Percentiles rank a stretch among this genome's conserved stretches.
These are phyloP conservation scores for Vimba vimba DNA, from an alignment of 2,113 vertebrate species.

Conservation along the genomic window DNA sequence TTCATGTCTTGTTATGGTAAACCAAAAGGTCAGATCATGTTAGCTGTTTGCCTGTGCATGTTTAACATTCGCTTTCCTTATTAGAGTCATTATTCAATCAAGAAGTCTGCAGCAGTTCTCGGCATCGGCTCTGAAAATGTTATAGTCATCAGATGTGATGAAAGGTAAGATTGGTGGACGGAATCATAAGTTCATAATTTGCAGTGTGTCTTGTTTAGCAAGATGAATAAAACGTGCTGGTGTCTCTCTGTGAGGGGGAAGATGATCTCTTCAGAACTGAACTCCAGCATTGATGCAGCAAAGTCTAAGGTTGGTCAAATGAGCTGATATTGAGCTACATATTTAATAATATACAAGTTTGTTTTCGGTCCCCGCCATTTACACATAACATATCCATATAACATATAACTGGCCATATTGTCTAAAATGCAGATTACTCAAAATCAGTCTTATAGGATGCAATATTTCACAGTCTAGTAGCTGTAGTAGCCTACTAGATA, in stretches of 20 bases:
- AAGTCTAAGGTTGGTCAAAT: slow-evolving; percentile 65
- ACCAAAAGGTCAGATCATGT: slow-evolving; percentile 9
- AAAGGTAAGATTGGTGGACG: slow-evolving; percentile 66
- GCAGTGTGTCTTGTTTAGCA: background rate
- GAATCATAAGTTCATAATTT: background rate
- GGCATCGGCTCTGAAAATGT: slow-evolving; percentile 75
- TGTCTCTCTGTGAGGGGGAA: slow-evolving; percentile 66
- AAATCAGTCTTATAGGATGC: background rate
- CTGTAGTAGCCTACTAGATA: background rate
- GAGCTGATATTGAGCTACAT: background rate
- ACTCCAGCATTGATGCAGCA: slow-evolving; percentile 69
- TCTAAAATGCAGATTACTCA: background rate
- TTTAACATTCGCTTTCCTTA: slow-evolving; percentile 15
- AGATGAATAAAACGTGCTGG: background rate
- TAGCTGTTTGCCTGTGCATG: slow-evolving; percentile 11
- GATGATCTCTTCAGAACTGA: slow-evolving; percentile 75
- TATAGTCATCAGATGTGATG: slow-evolving; percentile 73
- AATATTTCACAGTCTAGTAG: background rate
- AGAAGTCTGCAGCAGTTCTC: slow-evolving; percentile 70
- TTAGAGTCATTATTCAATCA: slow-evolving; percentile 77
- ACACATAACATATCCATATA: background rate
- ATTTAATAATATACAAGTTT: background rate
- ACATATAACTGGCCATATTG: background rate
- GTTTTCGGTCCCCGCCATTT: background rate
- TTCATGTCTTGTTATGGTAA: slow-evolving; percentile 15